phyloP scores from a whole-genome alignment of 2,888 invertebrate genomes.

The Trisateles emortualis region DNA sequence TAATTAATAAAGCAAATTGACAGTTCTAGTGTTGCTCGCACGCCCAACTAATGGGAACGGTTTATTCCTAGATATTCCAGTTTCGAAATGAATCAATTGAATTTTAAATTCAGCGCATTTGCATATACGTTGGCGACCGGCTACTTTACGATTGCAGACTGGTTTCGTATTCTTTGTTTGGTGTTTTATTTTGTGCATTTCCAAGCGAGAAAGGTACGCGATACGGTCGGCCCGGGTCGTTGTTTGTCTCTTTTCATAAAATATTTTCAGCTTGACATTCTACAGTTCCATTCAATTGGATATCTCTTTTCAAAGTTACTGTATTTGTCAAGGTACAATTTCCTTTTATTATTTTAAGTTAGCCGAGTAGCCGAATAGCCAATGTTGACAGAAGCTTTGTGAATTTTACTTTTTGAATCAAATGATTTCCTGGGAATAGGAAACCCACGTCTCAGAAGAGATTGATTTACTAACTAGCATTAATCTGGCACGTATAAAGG shows the following conservation, averaged over 20 bases:
- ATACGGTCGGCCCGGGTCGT: slow-evolving; percentile 60
- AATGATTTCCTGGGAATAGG: no score
- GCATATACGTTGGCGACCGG: slow-evolving; percentile 63
- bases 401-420: no score
- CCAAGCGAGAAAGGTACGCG: slow-evolving; percentile 68
- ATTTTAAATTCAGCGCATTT: slow-evolving; percentile 69
- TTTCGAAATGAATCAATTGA: slow-evolving; percentile 63
- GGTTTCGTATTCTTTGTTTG: slow-evolving; percentile 73
- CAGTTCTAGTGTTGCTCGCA: slow-evolving; percentile 57
- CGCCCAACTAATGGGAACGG: slow-evolving; percentile 61
- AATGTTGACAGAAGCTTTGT: no score
- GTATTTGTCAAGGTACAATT: slow-evolving; percentile 26
- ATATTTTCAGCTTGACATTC: slow-evolving; percentile 76
- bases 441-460: no score
- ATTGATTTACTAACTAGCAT: no score
- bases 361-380: no score
- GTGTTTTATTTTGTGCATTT: slow-evolving; percentile 78
- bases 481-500: no score
- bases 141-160: slow-evolving; percentile 71
- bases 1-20: slow-evolving; percentile 78
- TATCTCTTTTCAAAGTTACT: slow-evolving; percentile 41
- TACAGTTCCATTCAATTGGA: slow-evolving; percentile 64
- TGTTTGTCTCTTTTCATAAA: slow-evolving; percentile 67
- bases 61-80: slow-evolving; percentile 61
- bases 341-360: slow-evolving; percentile 22